A percentile compares a stretch with the other conserved stretches of the same genome.
These are phyloP conservation scores for Pitangus sulphuratus DNA, from an alignment of 2,797 vertebrate genomes.

Conservation along the genomic window DNA sequence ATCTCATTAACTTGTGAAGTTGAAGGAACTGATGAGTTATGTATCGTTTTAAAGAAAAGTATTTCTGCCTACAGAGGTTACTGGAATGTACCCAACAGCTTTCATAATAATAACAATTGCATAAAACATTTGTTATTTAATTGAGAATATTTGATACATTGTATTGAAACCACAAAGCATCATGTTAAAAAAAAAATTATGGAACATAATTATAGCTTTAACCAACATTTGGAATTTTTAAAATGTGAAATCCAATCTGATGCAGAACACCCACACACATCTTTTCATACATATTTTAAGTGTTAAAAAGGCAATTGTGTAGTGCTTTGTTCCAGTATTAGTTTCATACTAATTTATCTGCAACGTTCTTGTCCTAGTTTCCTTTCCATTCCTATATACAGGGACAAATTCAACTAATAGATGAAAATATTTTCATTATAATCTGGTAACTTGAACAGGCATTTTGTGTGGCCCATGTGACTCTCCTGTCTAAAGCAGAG, in stretches of 20 bases:
- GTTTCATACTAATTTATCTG: background rate
- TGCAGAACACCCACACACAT: background rate
- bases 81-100: background rate
- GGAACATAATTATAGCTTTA: conserved; percentile 27
- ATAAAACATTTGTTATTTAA: background rate
- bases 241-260: background rate
- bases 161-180: background rate
- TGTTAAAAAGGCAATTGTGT: background rate
- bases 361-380: background rate
- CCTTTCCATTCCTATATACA: background rate
- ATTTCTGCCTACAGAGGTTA: background rate
- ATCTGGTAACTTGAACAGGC: background rate
- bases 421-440: background rate
- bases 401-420: background rate
- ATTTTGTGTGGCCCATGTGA: background rate
- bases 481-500: background rate
- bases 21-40: background rate
- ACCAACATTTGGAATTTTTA: background rate
- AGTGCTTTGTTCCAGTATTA: background rate
- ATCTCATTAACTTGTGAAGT: background rate
- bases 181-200: background rate
- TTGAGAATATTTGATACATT: background rate
- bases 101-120: background rate
- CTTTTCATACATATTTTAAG: background rate
- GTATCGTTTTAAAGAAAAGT: background rate